A percentile compares a stretch with the other conserved stretches of the same genome.
phyloP scores from a whole-genome alignment of 1,140 invertebrate species.

The Drosophila lacertosa region DNA sequence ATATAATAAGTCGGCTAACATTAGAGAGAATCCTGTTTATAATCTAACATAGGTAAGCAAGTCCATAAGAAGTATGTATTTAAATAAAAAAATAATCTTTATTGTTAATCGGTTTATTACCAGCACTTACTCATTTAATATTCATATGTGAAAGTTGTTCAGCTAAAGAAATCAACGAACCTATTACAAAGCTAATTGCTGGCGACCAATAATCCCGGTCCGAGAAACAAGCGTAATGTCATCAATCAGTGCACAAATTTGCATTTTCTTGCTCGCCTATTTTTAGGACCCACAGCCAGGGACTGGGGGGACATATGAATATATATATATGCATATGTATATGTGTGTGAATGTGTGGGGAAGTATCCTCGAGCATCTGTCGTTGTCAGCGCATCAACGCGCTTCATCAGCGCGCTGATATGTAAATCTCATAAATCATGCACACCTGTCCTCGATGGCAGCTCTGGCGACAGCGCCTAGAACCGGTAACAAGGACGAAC shows the following conservation, averaged over 20 bases:
- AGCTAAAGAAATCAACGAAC: not conserved
- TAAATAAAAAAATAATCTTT: too few relatives aligned
- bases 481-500: constrained; percentile 25
- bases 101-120: too few relatives aligned
- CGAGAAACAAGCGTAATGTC: constrained; percentile 58
- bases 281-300: constrained; percentile 20
- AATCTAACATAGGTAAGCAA: too few relatives aligned
- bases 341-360: constrained; percentile 2
- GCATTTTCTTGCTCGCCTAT: constrained; percentile 58
- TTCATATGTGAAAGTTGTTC: not conserved
- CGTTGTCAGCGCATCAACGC: constrained; percentile 73
- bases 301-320: not conserved
- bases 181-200: not conserved
- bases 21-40: too few relatives aligned
- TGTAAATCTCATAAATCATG: constrained; percentile 82
- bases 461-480: constrained; percentile 42
- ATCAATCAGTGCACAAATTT: constrained; percentile 80
- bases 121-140: not conserved
- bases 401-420: constrained; percentile 79
- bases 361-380: constrained; percentile 38
- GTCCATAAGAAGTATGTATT: too few relatives aligned
- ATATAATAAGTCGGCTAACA: too few relatives aligned
- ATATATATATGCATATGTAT: not conserved
- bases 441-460: constrained; percentile 78
- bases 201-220: not conserved